Evolutionary conservation across 2,888 invertebrate species (phyloP).

Genomic region (Proisotoma minuta): DNA sequence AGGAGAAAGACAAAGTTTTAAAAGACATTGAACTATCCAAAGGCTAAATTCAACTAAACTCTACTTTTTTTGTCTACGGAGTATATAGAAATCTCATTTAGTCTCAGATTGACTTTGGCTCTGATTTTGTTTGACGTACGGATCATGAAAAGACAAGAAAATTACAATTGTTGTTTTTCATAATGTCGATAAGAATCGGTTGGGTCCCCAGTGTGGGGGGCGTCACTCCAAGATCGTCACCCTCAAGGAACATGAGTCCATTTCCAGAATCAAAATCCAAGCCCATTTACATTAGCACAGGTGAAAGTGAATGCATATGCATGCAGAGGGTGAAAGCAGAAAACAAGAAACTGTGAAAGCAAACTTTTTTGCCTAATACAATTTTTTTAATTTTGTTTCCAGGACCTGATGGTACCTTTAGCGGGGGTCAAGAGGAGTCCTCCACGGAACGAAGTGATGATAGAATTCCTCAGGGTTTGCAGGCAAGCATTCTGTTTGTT

Average conservation of each 20-base stretch:
- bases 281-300: conserved; percentile 31
- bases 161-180: too few relatives aligned
- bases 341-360: too few relatives aligned
- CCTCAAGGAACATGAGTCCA: conserved; percentile 24
- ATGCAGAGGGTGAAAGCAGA: too few relatives aligned
- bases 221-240: conserved; percentile 21
- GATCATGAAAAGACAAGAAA: neutral
- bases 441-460: conserved; percentile 42
- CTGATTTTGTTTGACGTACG: neutral
- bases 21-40: too few relatives aligned
- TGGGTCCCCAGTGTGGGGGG: conserved; percentile 49
- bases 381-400: conserved; percentile 16
- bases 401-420: conserved; percentile 47
- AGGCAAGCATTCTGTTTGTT: conserved; percentile 16
- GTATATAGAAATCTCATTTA: neutral
- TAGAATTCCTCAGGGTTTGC: conserved; percentile 29
- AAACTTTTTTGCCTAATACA: conserved; percentile 7
- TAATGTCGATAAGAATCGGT: conserved; percentile 48
- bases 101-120: neutral
- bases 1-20: too few relatives aligned
- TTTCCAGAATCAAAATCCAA: neutral
- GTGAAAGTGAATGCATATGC: too few relatives aligned
- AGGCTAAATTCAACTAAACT: too few relatives aligned
- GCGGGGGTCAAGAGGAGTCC: conserved; percentile 46
- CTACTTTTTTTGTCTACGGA: too few relatives aligned